Conservation (phyloP, 53 echinoderm and acorn worm species). For the Apostichopus leukothele region DNA sequence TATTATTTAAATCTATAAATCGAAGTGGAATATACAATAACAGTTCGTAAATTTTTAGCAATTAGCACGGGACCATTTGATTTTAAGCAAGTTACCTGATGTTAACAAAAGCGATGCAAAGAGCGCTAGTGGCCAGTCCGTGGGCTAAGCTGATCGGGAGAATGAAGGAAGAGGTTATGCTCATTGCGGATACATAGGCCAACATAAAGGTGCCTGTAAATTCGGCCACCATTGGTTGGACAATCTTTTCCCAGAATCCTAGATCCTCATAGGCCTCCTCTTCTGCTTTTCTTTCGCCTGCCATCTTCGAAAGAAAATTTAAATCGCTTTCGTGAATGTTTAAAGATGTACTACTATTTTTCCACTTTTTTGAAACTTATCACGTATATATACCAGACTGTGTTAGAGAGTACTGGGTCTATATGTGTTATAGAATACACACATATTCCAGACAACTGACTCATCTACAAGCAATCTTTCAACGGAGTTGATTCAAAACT, state of each 20-base stretch:
- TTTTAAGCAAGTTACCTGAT: conserved; percentile 59
- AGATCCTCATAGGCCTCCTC: conserved; percentile 65
- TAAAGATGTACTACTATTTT: too few relatives aligned
- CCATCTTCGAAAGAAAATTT: neutral
- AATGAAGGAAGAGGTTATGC: conserved; percentile 57
- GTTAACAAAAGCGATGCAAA: conserved; percentile 76
- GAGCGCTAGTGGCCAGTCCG: conserved; percentile 72
- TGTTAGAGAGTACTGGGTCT: neutral
- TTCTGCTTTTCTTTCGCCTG: conserved; percentile 22
- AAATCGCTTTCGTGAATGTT: too few relatives aligned
- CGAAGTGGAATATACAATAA: too few relatives aligned
- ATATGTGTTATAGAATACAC: neutral
- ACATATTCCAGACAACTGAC: conserved; percentile 8
- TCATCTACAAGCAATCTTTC: conserved; percentile 18
- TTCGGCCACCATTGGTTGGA: conserved; percentile 84
- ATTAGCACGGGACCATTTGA: too few relatives aligned
- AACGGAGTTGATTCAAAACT: neutral
- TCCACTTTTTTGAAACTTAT: neutral
- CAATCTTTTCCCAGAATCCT: conserved; percentile 76
- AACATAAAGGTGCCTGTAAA: conserved; percentile 70
- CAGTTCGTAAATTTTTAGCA: too few relatives aligned
- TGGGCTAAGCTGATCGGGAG: conserved; percentile 65
- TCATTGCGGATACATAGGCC: conserved; percentile 73
- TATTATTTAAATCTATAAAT: neutral
- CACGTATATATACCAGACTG: neutral